Evolutionary conservation across 1,140 invertebrate species (phyloP), one percentile per base, ranked within the genome.

Genomic region (Frieseomelitta varia): DNA sequence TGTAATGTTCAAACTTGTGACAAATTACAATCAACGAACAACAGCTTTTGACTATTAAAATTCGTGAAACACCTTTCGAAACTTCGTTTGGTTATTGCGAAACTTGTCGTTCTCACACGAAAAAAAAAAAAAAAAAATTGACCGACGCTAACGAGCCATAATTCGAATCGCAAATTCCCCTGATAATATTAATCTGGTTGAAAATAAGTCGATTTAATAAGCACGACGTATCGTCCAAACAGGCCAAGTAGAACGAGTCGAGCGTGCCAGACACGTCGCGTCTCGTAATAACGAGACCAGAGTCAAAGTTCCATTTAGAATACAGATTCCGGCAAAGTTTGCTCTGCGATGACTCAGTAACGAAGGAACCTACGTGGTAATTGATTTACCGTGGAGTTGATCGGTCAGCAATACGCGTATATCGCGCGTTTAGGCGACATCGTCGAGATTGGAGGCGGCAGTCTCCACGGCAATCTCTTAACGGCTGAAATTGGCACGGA

Each of bases 401-500:
- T 79, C 78, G 85, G 61, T 82, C 47, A 71, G 77, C 78, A 84
- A 84, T 78, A 71, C 55, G 55, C 63, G 71, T 73, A 71, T 79
- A 79, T 87, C 81, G 65, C 67, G 82, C 39, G 39, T 47, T 89
- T 88, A 87, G 61, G 34, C 4, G 65, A 77, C 85, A 76, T 39
- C 56, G 39, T n/a, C 27, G 55, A 79, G 68, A 79, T 89, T 65
- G 81, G 67, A 85, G 85, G 76, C 78, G 85, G 71, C 87, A 47
- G 39, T 65, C 63, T 65, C 27, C 8, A 30, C 27, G 63, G 78
- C 80, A 87, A 89, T 85, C 77, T 90, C 84, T 91, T 80, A 88
- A 91, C 87, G 89, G 80, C 88, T 87, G 86, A 91, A 88, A 91
- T 93, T 92, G 91, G 91, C 92, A 92, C 93, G 93, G 93, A 94